These are phyloP conservation scores for Drosophila subquinaria DNA, from an alignment of 2,888 invertebrate species.

Conservation along the genomic window DNA sequence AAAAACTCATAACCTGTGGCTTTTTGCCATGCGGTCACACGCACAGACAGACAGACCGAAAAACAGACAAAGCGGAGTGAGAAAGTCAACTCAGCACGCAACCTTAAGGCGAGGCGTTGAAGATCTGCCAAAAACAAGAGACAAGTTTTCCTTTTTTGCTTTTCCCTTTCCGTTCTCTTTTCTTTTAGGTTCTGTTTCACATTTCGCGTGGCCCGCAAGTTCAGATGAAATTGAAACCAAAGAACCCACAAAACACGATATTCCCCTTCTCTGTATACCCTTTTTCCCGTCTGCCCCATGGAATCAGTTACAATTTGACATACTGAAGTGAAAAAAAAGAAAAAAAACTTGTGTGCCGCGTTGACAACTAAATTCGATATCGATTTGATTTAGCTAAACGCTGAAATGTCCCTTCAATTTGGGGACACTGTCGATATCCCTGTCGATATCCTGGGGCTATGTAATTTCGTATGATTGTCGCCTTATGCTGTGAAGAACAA, in stretches of 20 bases:
- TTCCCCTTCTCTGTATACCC: conserved; percentile 1
- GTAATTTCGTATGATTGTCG: conserved; percentile 75
- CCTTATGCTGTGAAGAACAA: conserved; percentile 74
- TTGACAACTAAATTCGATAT: conserved; percentile 80
- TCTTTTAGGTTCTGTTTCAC: conserved; percentile 57
- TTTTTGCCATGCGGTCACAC: conserved; percentile 78
- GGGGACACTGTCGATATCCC: conserved; percentile 21
- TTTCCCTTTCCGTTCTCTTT: conserved; percentile 7
- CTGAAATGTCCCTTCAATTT: conserved; percentile 50
- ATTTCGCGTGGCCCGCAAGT: conserved; percentile 62
- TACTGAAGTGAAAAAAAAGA: conserved; percentile 34
- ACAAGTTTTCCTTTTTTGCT: conserved; percentile 47
- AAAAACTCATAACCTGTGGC: conserved; percentile 79
- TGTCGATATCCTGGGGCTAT: conserved; percentile 40
- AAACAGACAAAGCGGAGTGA: conserved; percentile 7
- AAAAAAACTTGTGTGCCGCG: conserved; percentile 61
- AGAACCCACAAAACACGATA: conserved; percentile 51
- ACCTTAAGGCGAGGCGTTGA: conserved; percentile 43
- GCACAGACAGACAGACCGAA: conserved; percentile 45
- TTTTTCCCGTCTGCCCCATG: conserved; percentile 12
- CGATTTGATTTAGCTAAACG: conserved; percentile 82
- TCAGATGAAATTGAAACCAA: conserved; percentile 75
- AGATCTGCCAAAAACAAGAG: conserved; percentile 65
- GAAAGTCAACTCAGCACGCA: conserved; percentile 62
- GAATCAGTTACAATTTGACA: conserved; percentile 68